Percentiles rank a stretch among this genome's conserved stretches.
These are phyloP conservation scores for Ornithoptera priamus DNA, from an alignment of 2,888 invertebrate species.

Conservation along the genomic window DNA sequence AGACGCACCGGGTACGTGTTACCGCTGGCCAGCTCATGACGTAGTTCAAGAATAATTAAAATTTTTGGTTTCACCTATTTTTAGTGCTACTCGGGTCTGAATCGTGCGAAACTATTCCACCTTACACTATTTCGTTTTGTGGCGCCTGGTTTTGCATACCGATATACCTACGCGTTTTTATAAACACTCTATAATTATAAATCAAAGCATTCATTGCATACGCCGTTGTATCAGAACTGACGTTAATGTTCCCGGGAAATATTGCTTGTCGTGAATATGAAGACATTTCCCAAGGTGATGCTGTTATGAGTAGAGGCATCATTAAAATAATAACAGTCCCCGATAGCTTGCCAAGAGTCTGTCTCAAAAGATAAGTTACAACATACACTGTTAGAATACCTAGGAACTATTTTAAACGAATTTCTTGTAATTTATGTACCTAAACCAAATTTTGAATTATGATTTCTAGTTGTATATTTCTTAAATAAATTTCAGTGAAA, in stretches of 20 bases:
- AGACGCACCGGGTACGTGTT: constrained; percentile 71
- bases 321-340: constrained; percentile 72
- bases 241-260: constrained; percentile 62
- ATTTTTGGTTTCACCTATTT: constrained; percentile 48
- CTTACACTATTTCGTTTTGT: constrained; percentile 22
- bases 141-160: constrained; percentile 31
- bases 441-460: background rate
- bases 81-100: constrained; percentile 35
- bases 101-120: constrained; percentile 33
- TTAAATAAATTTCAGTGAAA: background rate
- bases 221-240: constrained; percentile 49
- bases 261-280: constrained; percentile 61
- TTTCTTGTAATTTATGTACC: background rate
- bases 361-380: constrained; percentile 50
- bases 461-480: background rate
- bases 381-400: constrained; percentile 45
- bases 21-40: constrained; percentile 68
- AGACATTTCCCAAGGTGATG: constrained; percentile 63
- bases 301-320: constrained; percentile 69
- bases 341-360: constrained; percentile 67
- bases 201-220: constrained; percentile 49
- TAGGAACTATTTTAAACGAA: constrained; percentile 3
- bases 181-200: constrained; percentile 37
- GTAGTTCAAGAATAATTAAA: constrained; percentile 71
- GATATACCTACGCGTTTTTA: constrained; percentile 35